These are phyloP conservation scores for Lasioglossum calceatum DNA, from an alignment of 2,888 invertebrate genomes.

Conservation along the genomic window DNA sequence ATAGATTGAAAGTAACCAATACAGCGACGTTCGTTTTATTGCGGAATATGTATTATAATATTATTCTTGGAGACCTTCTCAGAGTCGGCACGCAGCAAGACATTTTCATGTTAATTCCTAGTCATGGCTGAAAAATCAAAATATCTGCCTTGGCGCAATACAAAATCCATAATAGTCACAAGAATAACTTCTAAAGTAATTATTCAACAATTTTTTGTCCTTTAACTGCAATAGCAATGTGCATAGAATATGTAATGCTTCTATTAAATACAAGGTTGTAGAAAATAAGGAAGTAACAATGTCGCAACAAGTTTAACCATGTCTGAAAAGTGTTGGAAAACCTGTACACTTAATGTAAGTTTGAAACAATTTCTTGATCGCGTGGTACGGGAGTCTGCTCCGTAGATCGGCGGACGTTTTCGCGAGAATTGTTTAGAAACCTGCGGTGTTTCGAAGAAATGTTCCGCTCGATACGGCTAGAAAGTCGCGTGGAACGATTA, in stretches of 20 bases:
- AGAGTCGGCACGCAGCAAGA: not conserved
- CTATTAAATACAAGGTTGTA: no score
- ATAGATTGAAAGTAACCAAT: not conserved
- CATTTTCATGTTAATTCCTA: not conserved
- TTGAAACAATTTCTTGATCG: not conserved
- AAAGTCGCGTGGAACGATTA: constrained; percentile 17
- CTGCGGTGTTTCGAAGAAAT: not conserved
- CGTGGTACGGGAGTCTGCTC: not conserved
- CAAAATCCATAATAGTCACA: not conserved
- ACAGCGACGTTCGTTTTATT: no score
- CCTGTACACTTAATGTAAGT: not conserved
- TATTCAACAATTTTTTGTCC: not conserved
- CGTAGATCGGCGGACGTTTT: not conserved
- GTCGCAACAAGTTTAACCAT: no score
- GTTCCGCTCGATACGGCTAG: constrained; percentile 1
- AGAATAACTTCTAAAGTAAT: not conserved
- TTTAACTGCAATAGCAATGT: no score
- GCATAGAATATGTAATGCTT: no score
- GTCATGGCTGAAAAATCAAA: not conserved
- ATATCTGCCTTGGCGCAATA: not conserved
- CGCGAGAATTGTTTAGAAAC: not conserved
- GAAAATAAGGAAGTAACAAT: no score
- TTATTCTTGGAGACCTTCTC: not conserved
- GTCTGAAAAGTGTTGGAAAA: not conserved
- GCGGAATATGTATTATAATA: not conserved